phyloP scores from a whole-genome alignment of 1,140 invertebrate species.

The Procambarus clarkii region DNA sequence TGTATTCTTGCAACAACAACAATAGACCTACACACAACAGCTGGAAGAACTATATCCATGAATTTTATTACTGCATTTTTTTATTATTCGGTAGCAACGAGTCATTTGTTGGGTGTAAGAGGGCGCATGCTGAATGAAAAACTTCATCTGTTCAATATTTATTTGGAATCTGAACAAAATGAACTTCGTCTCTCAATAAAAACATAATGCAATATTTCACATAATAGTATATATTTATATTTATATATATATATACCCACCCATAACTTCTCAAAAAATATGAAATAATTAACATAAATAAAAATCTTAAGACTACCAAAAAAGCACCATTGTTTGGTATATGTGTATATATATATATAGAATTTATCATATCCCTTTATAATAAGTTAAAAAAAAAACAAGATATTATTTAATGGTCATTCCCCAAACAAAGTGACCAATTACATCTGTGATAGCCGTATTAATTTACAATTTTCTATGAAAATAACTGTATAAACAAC shows the following conservation, averaged over 20 bases:
- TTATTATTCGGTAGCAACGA: too few relatives aligned
- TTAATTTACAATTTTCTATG: slow-evolving; percentile 59
- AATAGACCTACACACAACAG: too few relatives aligned
- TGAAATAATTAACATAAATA: neutral
- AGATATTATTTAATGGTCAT: slow-evolving; percentile 18
- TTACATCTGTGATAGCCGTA: slow-evolving; percentile 29
- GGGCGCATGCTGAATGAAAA: neutral
- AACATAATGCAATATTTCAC: slow-evolving; percentile 42
- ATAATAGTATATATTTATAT: slow-evolving; percentile 25
- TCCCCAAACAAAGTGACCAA: slow-evolving; percentile 42
- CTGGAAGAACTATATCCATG: too few relatives aligned
- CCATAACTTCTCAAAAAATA: slow-evolving; percentile 34
- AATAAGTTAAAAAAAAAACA: slow-evolving; percentile 28
- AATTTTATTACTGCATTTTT: too few relatives aligned
- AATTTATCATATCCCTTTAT: slow-evolving; percentile 5
- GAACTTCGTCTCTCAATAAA: slow-evolving; percentile 51
- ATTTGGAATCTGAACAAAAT: slow-evolving; percentile 68
- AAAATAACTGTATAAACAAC: slow-evolving; percentile 71
- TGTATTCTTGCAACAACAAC: too few relatives aligned
- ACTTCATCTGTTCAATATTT: slow-evolving; percentile 61
- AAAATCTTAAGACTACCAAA: slow-evolving; percentile 63
- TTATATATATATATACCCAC: slow-evolving; percentile 16
- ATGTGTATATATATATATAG: neutral
- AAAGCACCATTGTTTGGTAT: slow-evolving; percentile 51
- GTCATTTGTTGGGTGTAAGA: too few relatives aligned